phyloP scores from a whole-genome alignment of 2,888 invertebrate genomes.

The Xanthorhoe spadicearia region DNA sequence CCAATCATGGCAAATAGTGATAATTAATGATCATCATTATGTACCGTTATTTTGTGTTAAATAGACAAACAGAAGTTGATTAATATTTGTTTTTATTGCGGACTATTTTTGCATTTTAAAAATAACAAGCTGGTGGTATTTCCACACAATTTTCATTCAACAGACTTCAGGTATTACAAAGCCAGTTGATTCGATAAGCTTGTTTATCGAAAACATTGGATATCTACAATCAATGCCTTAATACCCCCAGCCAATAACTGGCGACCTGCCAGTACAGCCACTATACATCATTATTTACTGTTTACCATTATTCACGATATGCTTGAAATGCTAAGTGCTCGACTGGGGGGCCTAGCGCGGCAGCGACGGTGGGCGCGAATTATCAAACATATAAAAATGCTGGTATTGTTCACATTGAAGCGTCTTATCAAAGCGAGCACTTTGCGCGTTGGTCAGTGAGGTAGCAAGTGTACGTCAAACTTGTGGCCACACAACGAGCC shows the following conservation, averaged over 20 bases:
- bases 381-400: too few relatives aligned
- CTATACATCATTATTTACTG: slow-evolving; percentile 37
- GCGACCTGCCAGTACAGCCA: slow-evolving; percentile 36
- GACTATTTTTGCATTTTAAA: too few relatives aligned
- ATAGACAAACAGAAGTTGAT: background rate
- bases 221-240: slow-evolving; percentile 22
- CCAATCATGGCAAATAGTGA: too few relatives aligned
- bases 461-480: too few relatives aligned
- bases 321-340: slow-evolving; percentile 17
- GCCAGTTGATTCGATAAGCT: slow-evolving; percentile 23
- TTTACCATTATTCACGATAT: slow-evolving; percentile 36
- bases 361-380: too few relatives aligned
- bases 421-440: too few relatives aligned
- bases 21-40: too few relatives aligned
- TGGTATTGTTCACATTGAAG: too few relatives aligned
- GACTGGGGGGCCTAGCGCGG: too few relatives aligned
- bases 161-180: background rate
- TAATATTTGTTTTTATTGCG: too few relatives aligned
- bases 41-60: background rate
- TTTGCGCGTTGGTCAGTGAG: too few relatives aligned
- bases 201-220: slow-evolving; percentile 30
- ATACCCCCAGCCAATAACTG: slow-evolving; percentile 28
- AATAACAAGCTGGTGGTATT: background rate
- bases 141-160: background rate
- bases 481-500: too few relatives aligned